Percentiles rank a stretch among this genome's conserved stretches.
Conservation (phyloP, 2,113 vertebrate genomes). For the Petroica traversi region DNA sequence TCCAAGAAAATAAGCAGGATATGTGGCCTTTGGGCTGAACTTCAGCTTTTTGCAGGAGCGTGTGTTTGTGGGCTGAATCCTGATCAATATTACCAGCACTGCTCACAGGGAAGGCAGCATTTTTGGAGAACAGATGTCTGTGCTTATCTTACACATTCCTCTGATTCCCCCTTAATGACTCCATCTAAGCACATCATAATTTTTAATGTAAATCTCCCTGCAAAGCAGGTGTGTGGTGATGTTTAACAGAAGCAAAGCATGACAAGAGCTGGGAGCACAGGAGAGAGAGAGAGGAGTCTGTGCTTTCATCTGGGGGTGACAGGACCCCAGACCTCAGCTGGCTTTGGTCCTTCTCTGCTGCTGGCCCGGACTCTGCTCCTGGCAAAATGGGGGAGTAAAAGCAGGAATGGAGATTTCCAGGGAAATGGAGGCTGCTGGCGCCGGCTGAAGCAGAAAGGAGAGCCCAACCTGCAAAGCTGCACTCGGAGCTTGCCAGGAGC, state of each 20-base stretch:
- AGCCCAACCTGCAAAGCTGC: neutral
- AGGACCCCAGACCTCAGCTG: neutral
- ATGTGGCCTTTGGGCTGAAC: neutral
- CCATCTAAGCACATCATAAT: neutral
- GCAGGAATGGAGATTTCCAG: neutral
- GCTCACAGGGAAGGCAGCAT: neutral
- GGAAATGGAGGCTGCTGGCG: neutral
- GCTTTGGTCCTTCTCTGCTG: neutral
- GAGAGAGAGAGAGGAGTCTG: neutral
- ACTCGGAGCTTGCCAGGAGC: neutral
- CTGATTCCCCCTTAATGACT: constrained; percentile 6
- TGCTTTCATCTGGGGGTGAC: neutral
- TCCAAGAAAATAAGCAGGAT: neutral
- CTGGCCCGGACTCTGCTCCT: neutral
- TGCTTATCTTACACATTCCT: neutral
- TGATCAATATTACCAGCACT: neutral
- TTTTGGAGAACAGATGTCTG: neutral
- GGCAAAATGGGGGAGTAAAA: neutral
- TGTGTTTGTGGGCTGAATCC: neutral
- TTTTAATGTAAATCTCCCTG: constrained; percentile 1
- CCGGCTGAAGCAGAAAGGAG: neutral
- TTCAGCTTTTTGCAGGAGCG: neutral
- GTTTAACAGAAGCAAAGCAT: neutral
- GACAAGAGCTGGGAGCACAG: neutral
- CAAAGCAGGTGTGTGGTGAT: neutral